Base-by-base conservation (phyloP, 2,797 vertebrate species). In the Labeo calbasu region DNA sequence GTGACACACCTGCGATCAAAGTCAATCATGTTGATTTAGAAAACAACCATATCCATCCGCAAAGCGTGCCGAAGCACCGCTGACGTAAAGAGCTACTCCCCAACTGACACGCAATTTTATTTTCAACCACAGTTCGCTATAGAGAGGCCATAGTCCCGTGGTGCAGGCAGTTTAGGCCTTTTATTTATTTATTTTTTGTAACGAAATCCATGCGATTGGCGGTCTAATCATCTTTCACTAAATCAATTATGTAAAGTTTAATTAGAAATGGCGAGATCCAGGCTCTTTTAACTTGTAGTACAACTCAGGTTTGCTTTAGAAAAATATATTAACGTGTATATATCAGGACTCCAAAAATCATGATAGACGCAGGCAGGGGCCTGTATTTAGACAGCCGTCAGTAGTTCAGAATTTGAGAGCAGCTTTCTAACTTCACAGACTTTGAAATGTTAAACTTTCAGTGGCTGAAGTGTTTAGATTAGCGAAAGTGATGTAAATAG, bases 401-500 rank as follows among this genome's bases (percentile, higher is more conserved):
- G 82, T 48, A 70, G 77, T 83, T 78, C 46, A 70, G 73, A 80
- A 83, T 79, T 84, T 84, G 36, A 76, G 57, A 84, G 72, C 81
- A 46, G 77, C 68, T 84, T 46, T 77, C 50, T 75, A 65, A 77
- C 86, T 72, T 84, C 81, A 81, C 79, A 51, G 75, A 73, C 79
- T 86, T 85, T 86, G 84, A 84, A 81, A 87, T 81, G 85, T 85
- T 82, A 65, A 48, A 77, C 85, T 85, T 82, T 77, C 61, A 82
- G 76, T 65, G 77, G 82, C 79, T 76, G 73, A 81, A 86, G 85
- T 90, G 88, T 89, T 89, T 89, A 81, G 86, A 82, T 88, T 84
- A 85, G 55, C 79, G 83, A 71, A 88, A 86, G 85, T 88, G 84
- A 87, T 87, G 86, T 86, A 86, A 89, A 90, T 87, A 83, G 83